Evolutionary conservation across 2,113 vertebrate genomes (phyloP).

Genomic region (Xiphias gladius): DNA sequence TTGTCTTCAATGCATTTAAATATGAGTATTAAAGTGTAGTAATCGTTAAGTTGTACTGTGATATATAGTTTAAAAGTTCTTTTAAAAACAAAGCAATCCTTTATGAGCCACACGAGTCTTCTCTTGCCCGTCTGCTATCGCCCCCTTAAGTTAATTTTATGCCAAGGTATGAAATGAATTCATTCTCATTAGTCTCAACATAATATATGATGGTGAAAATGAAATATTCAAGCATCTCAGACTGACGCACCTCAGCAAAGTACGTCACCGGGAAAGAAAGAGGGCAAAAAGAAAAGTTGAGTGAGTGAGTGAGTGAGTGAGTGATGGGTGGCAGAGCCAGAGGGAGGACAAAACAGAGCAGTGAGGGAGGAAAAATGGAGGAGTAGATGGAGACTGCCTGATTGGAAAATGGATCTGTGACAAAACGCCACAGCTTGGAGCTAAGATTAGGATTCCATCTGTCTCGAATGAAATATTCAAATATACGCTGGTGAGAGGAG

Average conservation of each 20-base stretch:
- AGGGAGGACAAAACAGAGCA: constrained; percentile 68
- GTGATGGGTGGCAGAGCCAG: constrained; percentile 71
- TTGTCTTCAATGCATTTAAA: constrained; percentile 27
- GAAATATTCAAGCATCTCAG: constrained; percentile 60
- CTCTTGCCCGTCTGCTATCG: constrained; percentile 5
- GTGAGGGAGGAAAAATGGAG: constrained; percentile 70
- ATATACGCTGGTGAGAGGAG: constrained; percentile 74
- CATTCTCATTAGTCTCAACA: constrained; percentile 37
- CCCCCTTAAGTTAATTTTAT: constrained; percentile 38
- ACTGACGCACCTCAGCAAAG: constrained; percentile 57
- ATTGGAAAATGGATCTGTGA: constrained; percentile 86
- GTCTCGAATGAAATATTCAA: constrained; percentile 89
- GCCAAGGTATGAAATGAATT: constrained; percentile 54
- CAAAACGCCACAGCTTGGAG: constrained; percentile 85
- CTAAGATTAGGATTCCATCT: constrained; percentile 90
- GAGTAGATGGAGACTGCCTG: constrained; percentile 76
- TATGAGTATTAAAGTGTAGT: neutral
- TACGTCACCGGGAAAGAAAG: constrained; percentile 57
- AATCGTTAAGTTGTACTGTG: neutral
- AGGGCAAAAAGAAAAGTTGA: constrained; percentile 62
- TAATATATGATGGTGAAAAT: constrained; percentile 54
- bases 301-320: constrained; percentile 73
- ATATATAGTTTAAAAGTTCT: constrained; percentile 1
- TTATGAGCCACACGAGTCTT: constrained; percentile 30
- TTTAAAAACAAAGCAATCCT: constrained; percentile 39